Conservation (phyloP, 2,113 vertebrate species). For the Trinectes maculatus region DNA sequence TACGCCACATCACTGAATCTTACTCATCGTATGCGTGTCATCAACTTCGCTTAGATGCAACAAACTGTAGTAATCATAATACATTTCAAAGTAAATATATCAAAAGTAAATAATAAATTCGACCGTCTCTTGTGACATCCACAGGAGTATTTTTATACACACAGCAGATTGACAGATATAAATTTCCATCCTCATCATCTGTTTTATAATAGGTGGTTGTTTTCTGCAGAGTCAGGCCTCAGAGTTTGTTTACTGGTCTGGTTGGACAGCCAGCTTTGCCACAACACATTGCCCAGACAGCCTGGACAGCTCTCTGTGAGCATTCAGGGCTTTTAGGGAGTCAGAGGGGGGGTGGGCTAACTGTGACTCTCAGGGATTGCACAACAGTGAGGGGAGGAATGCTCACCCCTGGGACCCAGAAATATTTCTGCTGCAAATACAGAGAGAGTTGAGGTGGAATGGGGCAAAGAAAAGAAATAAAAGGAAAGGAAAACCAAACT, state of each 20-base stretch:
- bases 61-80: not conserved
- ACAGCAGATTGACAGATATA: not conserved
- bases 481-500: conserved; percentile 40
- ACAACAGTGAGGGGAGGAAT: conserved; percentile 80
- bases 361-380: conserved; percentile 79
- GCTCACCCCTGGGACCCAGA: conserved; percentile 71
- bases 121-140: conserved; percentile 10
- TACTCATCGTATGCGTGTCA: accelerated
- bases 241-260: conserved; percentile 67
- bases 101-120: too few species aligned
- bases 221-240: conserved; percentile 60
- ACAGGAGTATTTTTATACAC: not conserved
- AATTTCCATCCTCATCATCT: conserved; percentile 45
- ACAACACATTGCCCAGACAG: conserved; percentile 73
- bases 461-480: conserved; percentile 25
- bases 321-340: conserved; percentile 58
- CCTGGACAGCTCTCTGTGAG: conserved; percentile 65
- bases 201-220: too few species aligned
- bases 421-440: conserved; percentile 75
- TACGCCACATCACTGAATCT: not conserved
- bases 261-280: conserved; percentile 57
- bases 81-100: not conserved
- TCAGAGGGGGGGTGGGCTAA: conserved; percentile 50
- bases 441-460: conserved; percentile 52
- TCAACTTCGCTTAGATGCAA: not conserved